phyloP scores from a whole-genome alignment of 2,113 vertebrate species.

The Platanista minor region DNA sequence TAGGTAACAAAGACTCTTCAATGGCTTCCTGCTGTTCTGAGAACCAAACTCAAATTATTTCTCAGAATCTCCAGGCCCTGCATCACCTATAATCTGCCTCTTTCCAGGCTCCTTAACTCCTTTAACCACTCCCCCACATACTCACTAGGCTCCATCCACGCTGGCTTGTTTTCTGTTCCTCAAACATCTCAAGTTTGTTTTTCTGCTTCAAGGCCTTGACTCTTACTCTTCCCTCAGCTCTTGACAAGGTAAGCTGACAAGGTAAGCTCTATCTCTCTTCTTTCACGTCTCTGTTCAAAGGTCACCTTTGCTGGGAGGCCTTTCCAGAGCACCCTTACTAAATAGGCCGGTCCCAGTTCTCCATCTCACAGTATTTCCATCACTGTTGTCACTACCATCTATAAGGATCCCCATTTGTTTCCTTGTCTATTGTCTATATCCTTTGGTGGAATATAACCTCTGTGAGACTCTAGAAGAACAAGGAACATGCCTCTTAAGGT shows the following conservation, averaged over 20 bases:
- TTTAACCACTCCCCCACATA: background rate
- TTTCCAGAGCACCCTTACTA: background rate
- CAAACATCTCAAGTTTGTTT: background rate
- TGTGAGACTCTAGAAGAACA: background rate
- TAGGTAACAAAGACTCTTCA: background rate
- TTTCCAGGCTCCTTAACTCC: background rate
- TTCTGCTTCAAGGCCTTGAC: background rate
- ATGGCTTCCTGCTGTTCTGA: background rate
- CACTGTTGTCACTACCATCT: background rate
- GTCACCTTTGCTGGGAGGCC: background rate
- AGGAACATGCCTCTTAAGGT: background rate
- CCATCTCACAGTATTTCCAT: background rate
- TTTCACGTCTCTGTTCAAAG: slow-evolving; percentile 32
- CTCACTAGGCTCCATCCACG: background rate
- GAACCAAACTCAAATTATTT: slow-evolving; percentile 34
- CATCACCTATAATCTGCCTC: background rate
- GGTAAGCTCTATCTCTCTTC: background rate
- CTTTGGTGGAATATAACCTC: background rate
- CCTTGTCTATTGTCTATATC: background rate
- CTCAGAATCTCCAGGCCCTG: background rate
- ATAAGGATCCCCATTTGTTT: background rate
- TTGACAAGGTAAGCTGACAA: background rate
- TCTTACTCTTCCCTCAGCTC: background rate
- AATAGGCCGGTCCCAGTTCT: background rate
- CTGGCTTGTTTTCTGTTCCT: slow-evolving; percentile 21